Base-by-base conservation (phyloP, 92 coral and sea anemone genomes). In the Parazoanthus darwini region DNA sequence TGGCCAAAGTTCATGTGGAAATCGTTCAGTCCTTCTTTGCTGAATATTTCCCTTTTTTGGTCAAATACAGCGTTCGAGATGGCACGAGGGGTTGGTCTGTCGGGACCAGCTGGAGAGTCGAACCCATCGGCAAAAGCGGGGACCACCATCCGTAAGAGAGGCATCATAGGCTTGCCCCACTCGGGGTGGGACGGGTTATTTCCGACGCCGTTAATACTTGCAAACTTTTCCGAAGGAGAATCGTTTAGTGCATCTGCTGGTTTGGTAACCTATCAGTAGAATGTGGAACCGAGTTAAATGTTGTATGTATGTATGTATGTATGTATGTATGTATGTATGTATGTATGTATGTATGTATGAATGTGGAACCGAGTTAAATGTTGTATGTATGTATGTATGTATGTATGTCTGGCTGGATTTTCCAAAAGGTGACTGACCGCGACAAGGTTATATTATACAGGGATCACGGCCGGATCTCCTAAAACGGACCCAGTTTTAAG, bases 1-100 rank as follows among this genome's bases (percentile, higher is more conserved):
- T 97, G 99, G 1, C 99, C 99, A 89, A 97, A 94, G 82, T 97
- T 89, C 98, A 94, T 90, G 88, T 97, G 99, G 77, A 97, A 95
- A 72, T 95, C 96, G 58, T 97, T 97, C 18, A 97, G 90, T 13
- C 98, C 96, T 67, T 89, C 91, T 72, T 91, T 85, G 86, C 98
- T 97, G 75, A 88, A 87, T 13, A 95, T 86, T 39, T 94, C 94
- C 39, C 65, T 87, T 68, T 97, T 94, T 92, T 97, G 99, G 50
- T 97, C 98, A 82, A 94, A 96, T 4, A 97, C 68, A 39, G 90
- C 93, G 90, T 97, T 97, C 15, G 99, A 97, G 83, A 97, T 94
- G 16, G 82, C 85, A 43, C 99, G 91, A 11, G 99, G 98, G 29
- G 94, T 91, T 22, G 98, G 94, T 54, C 99, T 93, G 88, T 88